phyloP scores from a whole-genome alignment of 2,888 invertebrate species.

The Rhamphomyia laevipes region DNA sequence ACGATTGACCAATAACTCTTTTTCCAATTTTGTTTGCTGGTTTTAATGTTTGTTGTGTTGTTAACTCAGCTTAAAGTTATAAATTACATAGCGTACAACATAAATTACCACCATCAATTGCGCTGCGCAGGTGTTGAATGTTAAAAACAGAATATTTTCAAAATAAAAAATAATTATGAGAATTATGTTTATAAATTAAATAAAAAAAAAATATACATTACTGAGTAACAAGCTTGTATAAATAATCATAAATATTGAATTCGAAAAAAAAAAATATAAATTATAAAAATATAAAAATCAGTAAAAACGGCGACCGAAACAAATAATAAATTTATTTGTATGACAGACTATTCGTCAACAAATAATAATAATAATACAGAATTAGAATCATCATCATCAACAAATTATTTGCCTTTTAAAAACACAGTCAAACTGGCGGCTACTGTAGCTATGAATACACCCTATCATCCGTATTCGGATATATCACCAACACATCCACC shows the following conservation, averaged over 20 bases:
- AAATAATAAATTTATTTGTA: conserved; percentile 5
- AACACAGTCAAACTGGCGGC: conserved; percentile 77
- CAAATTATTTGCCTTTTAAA: conserved; percentile 22
- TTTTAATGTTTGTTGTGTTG: no score
- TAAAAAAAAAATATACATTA: neutral
- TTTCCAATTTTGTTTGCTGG: no score
- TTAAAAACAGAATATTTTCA: no score
- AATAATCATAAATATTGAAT: neutral
- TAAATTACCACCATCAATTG: no score
- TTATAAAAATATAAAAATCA: neutral
- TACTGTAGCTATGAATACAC: conserved; percentile 82
- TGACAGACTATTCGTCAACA: conserved; percentile 14
- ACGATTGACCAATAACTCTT: no score
- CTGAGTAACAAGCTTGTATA: neutral
- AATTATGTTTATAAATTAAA: neutral
- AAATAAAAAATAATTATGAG: no score
- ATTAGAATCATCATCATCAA: conserved; percentile 13
- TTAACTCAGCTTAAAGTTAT: no score
- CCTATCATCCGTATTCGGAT: conserved; percentile 77
- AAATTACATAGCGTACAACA: no score
- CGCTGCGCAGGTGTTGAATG: no score
- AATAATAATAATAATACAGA: conserved; percentile 2
- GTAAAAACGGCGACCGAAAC: conserved; percentile 2
- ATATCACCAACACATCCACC: conserved; percentile 67
- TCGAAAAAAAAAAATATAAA: neutral